These are phyloP conservation scores for Argyra leucocephala DNA, from an alignment of 2,888 invertebrate genomes.

Conservation along the genomic window DNA sequence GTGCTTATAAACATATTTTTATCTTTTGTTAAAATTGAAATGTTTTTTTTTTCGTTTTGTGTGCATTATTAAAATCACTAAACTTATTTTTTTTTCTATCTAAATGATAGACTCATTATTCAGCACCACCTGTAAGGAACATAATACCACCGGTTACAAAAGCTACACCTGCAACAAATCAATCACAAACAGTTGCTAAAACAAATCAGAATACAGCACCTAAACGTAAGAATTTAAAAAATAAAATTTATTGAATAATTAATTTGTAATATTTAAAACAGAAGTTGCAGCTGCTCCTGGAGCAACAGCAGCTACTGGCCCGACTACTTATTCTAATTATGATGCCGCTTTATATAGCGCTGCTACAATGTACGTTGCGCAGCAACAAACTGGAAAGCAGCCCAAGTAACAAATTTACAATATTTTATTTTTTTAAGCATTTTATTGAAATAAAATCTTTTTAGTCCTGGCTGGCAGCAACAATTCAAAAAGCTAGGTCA, in stretches of 20 bases:
- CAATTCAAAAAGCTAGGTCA: slow-evolving; percentile 49
- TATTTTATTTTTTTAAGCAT: slow-evolving; percentile 10
- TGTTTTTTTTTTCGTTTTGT: no score
- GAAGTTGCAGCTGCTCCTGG: slow-evolving; percentile 28
- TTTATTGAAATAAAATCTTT: slow-evolving; percentile 8
- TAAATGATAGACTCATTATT: slow-evolving; percentile 37
- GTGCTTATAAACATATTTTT: slow-evolving; percentile 29
- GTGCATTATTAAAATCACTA: no score
- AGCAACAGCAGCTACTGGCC: slow-evolving; percentile 53
- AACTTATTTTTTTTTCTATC: no score
- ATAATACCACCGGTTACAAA: slow-evolving; percentile 52
- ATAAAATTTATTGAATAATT: not conserved
- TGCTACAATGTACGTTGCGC: slow-evolving; percentile 89
- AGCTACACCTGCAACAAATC: slow-evolving; percentile 37
- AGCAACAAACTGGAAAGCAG: slow-evolving; percentile 53
- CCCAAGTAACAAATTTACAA: slow-evolving; percentile 40
- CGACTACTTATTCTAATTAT: slow-evolving; percentile 73
- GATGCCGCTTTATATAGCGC: slow-evolving; percentile 93
- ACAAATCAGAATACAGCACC: slow-evolving; percentile 32
- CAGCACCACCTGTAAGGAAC: slow-evolving; percentile 56
- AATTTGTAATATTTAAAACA: slow-evolving; percentile 5
- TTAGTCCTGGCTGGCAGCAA: slow-evolving; percentile 43
- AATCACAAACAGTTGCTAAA: slow-evolving; percentile 26
- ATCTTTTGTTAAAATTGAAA: not conserved
- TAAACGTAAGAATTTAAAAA: slow-evolving; percentile 48